Base-by-base conservation (phyloP, 2,888 invertebrate species). In the Microdon myrmicae region DNA sequence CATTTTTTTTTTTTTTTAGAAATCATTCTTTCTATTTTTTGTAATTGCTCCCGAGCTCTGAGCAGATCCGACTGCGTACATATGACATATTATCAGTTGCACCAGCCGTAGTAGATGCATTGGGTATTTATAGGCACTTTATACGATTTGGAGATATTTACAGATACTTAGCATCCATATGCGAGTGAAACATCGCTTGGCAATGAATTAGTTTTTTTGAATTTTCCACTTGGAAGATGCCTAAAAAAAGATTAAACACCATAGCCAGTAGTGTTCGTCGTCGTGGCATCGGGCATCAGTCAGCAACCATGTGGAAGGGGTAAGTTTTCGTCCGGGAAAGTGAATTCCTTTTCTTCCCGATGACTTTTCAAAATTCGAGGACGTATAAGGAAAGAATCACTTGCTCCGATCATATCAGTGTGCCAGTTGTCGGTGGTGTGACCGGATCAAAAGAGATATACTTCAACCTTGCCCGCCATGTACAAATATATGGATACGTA, bases 151-250 rank as follows among this genome's bases (percentile, higher is more conserved):
- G 37, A 47, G 64, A 53, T 64, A 64, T 51, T 51, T 56, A 47
- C 47, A 64, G 64, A 64, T 64, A 58, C 64, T 58, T 53, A 58
- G 64, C 64, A 53, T 53, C 58, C 64, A 64, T 64, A 64, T 64
- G 64, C 43, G 47, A 58, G 51, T 53, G 14, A 43, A 49, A 37
- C 51, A 45, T 64, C 26, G 47, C 25, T 51, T 56, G 56, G 49
- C 56, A 58, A 41, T 56, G 51, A 58, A 54, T 9, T 35, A 7
- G 8, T 12, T 26, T 45, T 38, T 34, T 26, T 37, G 51, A 58
- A 60, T 47, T 54, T 54, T 48, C 47, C 25, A 44, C 38, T 47
- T 16, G 47, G 64, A 47, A 43, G 38, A 47, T 51, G 8, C 58
- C 58, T 64, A 64, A 58, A 64, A 64, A 64, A 64, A 58, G 51